Evolutionary conservation across 2,113 vertebrate genomes (phyloP), one percentile per base, ranked within the genome.

Genomic region (Glaucidium brasilianum): DNA sequence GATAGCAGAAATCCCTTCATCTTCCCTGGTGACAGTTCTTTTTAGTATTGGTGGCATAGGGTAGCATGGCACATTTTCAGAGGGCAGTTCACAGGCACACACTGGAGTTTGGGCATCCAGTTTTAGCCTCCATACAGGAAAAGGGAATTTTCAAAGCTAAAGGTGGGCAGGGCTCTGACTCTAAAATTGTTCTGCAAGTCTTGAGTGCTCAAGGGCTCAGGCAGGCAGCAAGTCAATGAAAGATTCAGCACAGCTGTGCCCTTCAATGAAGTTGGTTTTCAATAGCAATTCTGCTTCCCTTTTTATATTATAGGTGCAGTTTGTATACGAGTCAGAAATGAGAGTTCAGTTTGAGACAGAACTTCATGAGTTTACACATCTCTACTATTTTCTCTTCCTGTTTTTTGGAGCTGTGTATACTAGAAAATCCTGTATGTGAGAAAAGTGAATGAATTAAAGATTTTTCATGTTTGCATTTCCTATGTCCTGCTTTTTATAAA

Each of bases 141-240:
- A 84, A 90, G 5, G 17, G 35, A 78, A 78, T 94, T 94, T 94
- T 94, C 56, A 85, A 81, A 97, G 39, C 52, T 82, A 49, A 79
- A 75, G 45, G 12, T 89, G 27, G 66, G 43, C 39, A 86, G 26
- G 50, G n/a, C 32, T 83, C 35, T 75, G 64, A 73, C 17, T 69
- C 53, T 81, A 66, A 84, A 89, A 75, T 23, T 87, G 39, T 60
- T 21, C 39, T 81, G 49, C 32, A 47, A 55, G 30, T 71, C 52
- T 67, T 67, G 55, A 67, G 50, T 55, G 23, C 19, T 87, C 23
- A 58, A 90, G 29, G 75, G 19, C 55, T 92, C 52, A 63, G 37
- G 15, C 19, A 90, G 39, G 20, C 39, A 92, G 43, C 53, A 59
- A 67, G 35, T 72, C 35, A 77, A 69, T 30, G 63, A 66, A 90